phyloP scores from a whole-genome alignment of 2,113 vertebrate genomes.

The Cyanistes caeruleus region DNA sequence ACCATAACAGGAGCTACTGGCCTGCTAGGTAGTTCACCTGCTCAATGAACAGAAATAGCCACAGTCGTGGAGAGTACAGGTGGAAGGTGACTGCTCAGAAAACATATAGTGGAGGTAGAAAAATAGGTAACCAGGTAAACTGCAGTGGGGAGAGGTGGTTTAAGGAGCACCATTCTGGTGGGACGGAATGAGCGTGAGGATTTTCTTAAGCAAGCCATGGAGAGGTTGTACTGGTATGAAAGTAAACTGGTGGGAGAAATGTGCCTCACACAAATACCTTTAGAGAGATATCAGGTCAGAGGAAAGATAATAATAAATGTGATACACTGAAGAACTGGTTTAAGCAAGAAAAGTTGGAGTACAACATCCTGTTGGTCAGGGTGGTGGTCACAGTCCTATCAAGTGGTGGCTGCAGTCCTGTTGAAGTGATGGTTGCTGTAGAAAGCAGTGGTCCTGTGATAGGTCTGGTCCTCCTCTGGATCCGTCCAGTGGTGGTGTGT shows the following conservation, averaged over 20 bases:
- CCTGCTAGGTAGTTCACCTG: background rate
- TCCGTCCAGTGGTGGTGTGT: too few species aligned
- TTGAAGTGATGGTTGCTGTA: background rate
- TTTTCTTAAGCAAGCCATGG: background rate
- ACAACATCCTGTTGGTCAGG: background rate
- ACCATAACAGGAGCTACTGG: accelerated
- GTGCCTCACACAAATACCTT: background rate
- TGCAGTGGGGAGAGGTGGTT: accelerated
- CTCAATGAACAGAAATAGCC: background rate
- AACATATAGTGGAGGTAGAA: background rate
- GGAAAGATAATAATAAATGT: background rate
- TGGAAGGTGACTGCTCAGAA: background rate
- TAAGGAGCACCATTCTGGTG: background rate
- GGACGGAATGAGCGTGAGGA: background rate
- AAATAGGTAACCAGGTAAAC: background rate
- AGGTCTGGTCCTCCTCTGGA: background rate
- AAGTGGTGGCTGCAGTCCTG: background rate
- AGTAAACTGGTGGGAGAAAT: background rate
- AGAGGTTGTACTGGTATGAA: background rate
- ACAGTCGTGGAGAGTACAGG: accelerated
- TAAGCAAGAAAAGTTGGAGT: background rate
- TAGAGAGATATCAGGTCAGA: background rate
- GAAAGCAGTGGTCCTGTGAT: background rate
- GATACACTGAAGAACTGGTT: background rate
- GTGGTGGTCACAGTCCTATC: background rate